Base-by-base conservation (phyloP, 2,888 invertebrate genomes). In the Crepidodera aurea region DNA sequence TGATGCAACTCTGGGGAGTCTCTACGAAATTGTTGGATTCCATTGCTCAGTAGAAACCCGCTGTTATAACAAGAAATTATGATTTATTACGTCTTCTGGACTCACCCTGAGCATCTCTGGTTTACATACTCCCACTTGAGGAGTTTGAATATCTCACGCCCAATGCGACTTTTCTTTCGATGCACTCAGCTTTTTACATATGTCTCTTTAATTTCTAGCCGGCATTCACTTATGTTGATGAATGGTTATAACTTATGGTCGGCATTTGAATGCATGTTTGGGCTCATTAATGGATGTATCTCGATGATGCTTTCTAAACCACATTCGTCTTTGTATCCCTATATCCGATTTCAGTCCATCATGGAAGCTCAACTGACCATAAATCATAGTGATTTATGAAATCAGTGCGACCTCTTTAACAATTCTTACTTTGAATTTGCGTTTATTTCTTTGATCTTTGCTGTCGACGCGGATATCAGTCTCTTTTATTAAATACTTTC, bases 41-140 rank as follows among this genome's bases (percentile, higher is more conserved):
- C 60, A 68, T 71, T 72, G 71, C 72, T 69, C 69, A 69, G 70
- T 69, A 70, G 73, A 66, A 71, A 71, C 76, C 75, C 73, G 77
- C 76, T 76, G 76, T 70, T 75, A 70, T 73, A 73, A 75, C 75
- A 72, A 74, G 73, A 74, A 72, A 71, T 60, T 59, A 65, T 71
- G 75, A 78, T 77, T 78, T 77, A 78, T 75, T 59, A 64, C 68
- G 56, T 68, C 68, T 71, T 71, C 69, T 66, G 65, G 69, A 68
- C 71, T 60, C 65, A 64, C 62, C 66, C 67, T 56, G 62, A 34
- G 55, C 51, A 54, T 63, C 55, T 60, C 66, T 70, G 70, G 72
- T 75, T 75, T 73, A 75, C 74, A 73, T 76, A 76, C 77, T 76
- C 77, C 77, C 77, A 77, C 78, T 73, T 64, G 51, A 60, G 42